Conservation (phyloP, 2,888 invertebrate species). For the Leptothorax acervorum region DNA sequence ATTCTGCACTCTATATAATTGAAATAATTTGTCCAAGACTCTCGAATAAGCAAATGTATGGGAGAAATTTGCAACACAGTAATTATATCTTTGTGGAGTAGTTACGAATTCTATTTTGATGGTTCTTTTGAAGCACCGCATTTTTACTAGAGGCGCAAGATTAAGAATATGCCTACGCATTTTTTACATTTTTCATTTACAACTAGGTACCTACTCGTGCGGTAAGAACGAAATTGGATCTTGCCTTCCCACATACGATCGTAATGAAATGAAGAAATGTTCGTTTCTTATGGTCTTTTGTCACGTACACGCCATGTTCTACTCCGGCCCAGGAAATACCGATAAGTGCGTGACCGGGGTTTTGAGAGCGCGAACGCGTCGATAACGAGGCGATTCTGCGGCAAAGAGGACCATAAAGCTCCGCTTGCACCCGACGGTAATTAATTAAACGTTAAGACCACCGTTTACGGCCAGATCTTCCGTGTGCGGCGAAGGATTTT, state of each 20-base stretch:
- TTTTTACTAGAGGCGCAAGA: neutral
- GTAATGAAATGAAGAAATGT: constrained; percentile 42
- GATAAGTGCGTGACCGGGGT: constrained; percentile 51
- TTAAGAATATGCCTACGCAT: neutral
- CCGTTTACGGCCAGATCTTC: constrained; percentile 47
- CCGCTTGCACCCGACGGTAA: constrained; percentile 45
- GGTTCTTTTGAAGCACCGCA: neutral
- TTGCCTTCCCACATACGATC: neutral
- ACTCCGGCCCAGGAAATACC: constrained; percentile 32
- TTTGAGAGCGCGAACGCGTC: constrained; percentile 36
- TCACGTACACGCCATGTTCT: constrained; percentile 43
- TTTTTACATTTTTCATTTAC: constrained; percentile 21
- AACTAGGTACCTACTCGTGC: neutral
- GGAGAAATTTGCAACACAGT: constrained; percentile 5
- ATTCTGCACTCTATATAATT: constrained; percentile 45
- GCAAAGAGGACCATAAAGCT: constrained; percentile 53
- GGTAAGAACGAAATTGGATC: constrained; percentile 6
- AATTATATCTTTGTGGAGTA: neutral
- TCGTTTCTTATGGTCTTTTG: constrained; percentile 41
- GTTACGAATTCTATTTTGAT: neutral
- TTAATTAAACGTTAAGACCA: constrained; percentile 53
- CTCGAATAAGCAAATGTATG: constrained; percentile 19
- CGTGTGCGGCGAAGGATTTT: constrained; percentile 49
- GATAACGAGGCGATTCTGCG: constrained; percentile 54
- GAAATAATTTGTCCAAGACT: constrained; percentile 40